Evolutionary conservation across 2,888 invertebrate species (phyloP).

Genomic region (Kuschelorhynchus macadamiae): DNA sequence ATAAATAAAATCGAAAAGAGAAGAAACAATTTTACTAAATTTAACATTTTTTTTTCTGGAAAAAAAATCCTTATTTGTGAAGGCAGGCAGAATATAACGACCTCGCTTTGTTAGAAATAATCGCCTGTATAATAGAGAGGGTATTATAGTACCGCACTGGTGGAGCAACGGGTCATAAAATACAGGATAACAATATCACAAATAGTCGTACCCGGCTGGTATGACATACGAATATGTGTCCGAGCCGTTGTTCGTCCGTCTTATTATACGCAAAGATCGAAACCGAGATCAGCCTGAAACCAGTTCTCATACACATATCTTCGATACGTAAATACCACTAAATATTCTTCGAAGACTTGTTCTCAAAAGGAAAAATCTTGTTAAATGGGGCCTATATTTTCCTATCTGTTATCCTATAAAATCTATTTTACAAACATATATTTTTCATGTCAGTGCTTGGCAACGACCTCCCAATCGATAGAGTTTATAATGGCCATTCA

Average conservation of each 20-base stretch:
- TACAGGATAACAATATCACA: conserved; percentile 47
- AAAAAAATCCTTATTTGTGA: too few species aligned
- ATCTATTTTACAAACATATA: conserved; percentile 46
- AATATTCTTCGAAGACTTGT: conserved; percentile 43
- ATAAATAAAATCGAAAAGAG: too few species aligned
- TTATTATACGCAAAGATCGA: conserved; percentile 47
- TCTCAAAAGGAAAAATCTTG: conserved; percentile 42
- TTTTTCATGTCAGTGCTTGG: conserved; percentile 41
- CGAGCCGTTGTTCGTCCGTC: conserved; percentile 44
- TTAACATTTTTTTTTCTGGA: too few species aligned
- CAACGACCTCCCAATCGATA: conserved; percentile 34
- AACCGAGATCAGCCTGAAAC: conserved; percentile 35
- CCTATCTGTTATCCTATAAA: conserved; percentile 43
- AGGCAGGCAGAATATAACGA: too few species aligned
- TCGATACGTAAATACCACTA: conserved; percentile 46
- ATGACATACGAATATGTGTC: conserved; percentile 47
- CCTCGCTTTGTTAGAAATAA: too few species aligned
- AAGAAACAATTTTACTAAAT: too few species aligned
- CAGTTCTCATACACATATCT: conserved; percentile 41
- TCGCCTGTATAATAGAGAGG: too few species aligned
- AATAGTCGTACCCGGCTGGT: conserved; percentile 43
- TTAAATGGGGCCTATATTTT: conserved; percentile 44
- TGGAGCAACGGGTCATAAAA: conserved; percentile 25
- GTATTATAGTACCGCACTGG: conserved; percentile 31
- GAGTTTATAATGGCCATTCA: conserved; percentile 28